Evolutionary conservation across 2,113 vertebrate species (phyloP).

Genomic region (Paracanthobrama guichenoti): DNA sequence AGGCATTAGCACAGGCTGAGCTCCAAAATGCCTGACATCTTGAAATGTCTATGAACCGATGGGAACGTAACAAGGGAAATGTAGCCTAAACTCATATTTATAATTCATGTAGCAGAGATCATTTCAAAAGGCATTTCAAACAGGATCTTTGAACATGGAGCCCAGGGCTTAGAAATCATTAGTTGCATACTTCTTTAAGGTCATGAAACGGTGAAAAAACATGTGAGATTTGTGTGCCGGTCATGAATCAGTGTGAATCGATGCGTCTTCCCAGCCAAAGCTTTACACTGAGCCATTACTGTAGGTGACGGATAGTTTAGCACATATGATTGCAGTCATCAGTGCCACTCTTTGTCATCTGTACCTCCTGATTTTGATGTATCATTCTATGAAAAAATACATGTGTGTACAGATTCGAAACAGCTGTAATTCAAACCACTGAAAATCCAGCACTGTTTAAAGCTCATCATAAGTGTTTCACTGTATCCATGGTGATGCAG

Average conservation of each 20-base stretch:
- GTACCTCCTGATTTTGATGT: neutral
- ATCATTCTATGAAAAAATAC: neutral
- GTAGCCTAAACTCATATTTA: constrained; percentile 30
- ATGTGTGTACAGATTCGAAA: neutral
- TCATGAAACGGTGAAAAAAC: neutral
- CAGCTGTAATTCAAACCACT: neutral
- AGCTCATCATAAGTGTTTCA: constrained; percentile 50
- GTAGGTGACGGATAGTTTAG: neutral
- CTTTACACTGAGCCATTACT: neutral
- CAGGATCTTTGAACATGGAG: constrained; percentile 22
- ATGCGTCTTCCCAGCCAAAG: neutral
- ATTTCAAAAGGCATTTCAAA: neutral
- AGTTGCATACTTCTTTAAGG: neutral
- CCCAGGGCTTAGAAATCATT: constrained; percentile 14
- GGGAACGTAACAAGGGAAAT: constrained; percentile 15
- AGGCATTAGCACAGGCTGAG: constrained; percentile 48
- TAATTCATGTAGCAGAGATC: constrained; percentile 23
- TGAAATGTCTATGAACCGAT: constrained; percentile 6
- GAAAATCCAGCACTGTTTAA: constrained; percentile 24
- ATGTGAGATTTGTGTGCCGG: neutral
- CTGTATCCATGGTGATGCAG: constrained; percentile 73
- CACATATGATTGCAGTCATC: neutral
- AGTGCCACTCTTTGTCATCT: neutral
- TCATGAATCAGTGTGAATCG: neutral
- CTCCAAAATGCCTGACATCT: constrained; percentile 41